Conservation (phyloP, 2,797 vertebrate genomes). For the Sandelia bainsii region DNA sequence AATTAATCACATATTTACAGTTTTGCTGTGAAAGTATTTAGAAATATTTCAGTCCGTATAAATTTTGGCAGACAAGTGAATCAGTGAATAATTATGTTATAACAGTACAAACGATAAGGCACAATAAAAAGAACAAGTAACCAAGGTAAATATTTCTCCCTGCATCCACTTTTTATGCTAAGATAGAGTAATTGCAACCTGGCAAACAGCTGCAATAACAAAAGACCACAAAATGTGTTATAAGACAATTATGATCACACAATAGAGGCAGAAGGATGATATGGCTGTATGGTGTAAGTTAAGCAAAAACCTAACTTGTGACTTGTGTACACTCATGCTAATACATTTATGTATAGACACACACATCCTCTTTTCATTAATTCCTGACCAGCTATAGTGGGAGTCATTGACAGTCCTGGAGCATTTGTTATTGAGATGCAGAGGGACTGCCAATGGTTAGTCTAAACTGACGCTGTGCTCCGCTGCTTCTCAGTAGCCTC, state of each 20-base stretch:
- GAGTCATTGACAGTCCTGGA: conserved; percentile 54
- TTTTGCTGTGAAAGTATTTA: too few relatives aligned
- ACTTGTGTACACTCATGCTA: conserved; percentile 10
- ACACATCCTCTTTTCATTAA: conserved; percentile 39
- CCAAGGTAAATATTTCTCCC: neutral
- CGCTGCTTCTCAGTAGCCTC: conserved; percentile 52
- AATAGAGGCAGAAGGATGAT: neutral
- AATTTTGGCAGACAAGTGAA: too few relatives aligned
- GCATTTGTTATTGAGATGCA: conserved; percentile 66
- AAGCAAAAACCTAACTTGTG: neutral
- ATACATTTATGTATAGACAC: conserved; percentile 3
- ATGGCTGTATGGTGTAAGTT: conserved; percentile 5
- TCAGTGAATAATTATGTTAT: too few relatives aligned
- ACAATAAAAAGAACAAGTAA: too few relatives aligned
- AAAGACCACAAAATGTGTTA: neutral
- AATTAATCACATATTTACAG: too few relatives aligned
- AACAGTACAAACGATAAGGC: too few relatives aligned
- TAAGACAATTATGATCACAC: conserved; percentile 8
- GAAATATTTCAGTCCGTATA: too few relatives aligned
- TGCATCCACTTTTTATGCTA: neutral
- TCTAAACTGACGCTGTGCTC: conserved; percentile 41
- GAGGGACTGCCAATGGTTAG: conserved; percentile 40
- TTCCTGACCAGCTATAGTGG: conserved; percentile 46
- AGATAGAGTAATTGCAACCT: neutral
- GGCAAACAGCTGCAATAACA: neutral